These are phyloP conservation scores for Philopedon plagiatum DNA, from an alignment of 2,888 invertebrate species.

Conservation along the genomic window DNA sequence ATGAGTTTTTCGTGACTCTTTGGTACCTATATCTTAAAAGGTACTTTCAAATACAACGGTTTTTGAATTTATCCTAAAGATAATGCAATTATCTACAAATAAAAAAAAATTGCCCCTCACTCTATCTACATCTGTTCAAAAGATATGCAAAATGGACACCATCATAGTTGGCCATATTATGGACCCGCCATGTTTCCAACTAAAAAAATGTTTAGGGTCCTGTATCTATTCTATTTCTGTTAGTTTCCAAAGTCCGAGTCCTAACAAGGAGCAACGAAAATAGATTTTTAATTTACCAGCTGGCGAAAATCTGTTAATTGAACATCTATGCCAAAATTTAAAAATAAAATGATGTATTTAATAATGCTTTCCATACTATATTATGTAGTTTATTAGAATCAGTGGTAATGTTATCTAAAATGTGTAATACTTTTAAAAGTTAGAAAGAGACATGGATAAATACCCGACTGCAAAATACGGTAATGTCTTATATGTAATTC, in stretches of 20 bases:
- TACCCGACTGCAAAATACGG: background rate
- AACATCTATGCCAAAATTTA: constrained; percentile 30
- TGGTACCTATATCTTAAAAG: too few relatives aligned
- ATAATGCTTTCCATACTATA: constrained; percentile 10
- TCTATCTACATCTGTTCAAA: too few relatives aligned
- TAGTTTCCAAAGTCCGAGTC: background rate
- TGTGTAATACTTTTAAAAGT: background rate
- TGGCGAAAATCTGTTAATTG: background rate
- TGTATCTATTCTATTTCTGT: constrained; percentile 1
- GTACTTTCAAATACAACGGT: too few relatives aligned
- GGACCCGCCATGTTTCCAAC: too few relatives aligned
- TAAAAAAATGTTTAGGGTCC: too few relatives aligned
- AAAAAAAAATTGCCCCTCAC: too few relatives aligned
- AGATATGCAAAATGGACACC: too few relatives aligned
- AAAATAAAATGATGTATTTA: constrained; percentile 34
- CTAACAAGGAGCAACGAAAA: constrained; percentile 13
- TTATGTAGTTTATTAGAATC: background rate
- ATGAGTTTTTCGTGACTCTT: too few relatives aligned
- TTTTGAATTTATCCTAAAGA: too few relatives aligned
- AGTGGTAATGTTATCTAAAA: background rate
- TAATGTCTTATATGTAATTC: too few relatives aligned
- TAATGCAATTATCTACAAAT: too few relatives aligned
- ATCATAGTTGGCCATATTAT: too few relatives aligned
- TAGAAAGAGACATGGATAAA: background rate
- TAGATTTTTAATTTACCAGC: constrained; percentile 4